phyloP scores from a whole-genome alignment of 1,140 invertebrate genomes.

The Zophobas morio region DNA sequence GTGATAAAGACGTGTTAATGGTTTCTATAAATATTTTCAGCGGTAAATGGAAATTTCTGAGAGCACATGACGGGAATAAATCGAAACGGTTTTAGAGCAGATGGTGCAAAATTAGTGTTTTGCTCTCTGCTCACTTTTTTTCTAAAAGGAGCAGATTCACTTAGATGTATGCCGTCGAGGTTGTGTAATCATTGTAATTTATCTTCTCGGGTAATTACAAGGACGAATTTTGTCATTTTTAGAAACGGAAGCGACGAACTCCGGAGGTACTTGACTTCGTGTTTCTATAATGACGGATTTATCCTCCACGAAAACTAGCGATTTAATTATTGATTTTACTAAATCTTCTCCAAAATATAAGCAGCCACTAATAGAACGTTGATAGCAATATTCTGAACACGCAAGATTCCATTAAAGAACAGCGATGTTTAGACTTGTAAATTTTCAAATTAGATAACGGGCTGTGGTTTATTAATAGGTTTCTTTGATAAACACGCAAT shows the following conservation, averaged over 20 bases:
- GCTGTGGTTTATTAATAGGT: slow-evolving; percentile 2
- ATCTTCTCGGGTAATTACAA: background rate
- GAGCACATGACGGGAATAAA: slow-evolving; percentile 29
- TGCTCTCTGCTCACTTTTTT: background rate
- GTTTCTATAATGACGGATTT: background rate
- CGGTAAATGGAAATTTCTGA: slow-evolving; percentile 34
- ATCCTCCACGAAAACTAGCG: background rate
- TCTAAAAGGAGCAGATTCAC: too few species aligned
- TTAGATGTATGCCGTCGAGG: too few species aligned
- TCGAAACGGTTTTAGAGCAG: slow-evolving; percentile 2
- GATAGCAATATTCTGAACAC: slow-evolving; percentile 17
- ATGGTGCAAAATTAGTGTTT: slow-evolving; percentile 26
- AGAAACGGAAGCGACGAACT: too few species aligned
- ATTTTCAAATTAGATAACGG: slow-evolving; percentile 13
- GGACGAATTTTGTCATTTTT: too few species aligned
- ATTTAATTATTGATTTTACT: slow-evolving; percentile 27
- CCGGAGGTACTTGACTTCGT: background rate
- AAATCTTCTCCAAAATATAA: slow-evolving; percentile 21
- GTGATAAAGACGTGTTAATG: slow-evolving; percentile 41
- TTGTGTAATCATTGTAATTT: slow-evolving; percentile 17
- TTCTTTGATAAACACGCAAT: slow-evolving; percentile 14
- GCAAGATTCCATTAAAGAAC: background rate
- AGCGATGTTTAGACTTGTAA: slow-evolving; percentile 2
- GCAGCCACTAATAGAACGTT: slow-evolving; percentile 6
- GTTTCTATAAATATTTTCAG: slow-evolving; percentile 42